These are phyloP conservation scores for Erynnis tages DNA, from an alignment of 2,888 invertebrate genomes.

Conservation along the genomic window DNA sequence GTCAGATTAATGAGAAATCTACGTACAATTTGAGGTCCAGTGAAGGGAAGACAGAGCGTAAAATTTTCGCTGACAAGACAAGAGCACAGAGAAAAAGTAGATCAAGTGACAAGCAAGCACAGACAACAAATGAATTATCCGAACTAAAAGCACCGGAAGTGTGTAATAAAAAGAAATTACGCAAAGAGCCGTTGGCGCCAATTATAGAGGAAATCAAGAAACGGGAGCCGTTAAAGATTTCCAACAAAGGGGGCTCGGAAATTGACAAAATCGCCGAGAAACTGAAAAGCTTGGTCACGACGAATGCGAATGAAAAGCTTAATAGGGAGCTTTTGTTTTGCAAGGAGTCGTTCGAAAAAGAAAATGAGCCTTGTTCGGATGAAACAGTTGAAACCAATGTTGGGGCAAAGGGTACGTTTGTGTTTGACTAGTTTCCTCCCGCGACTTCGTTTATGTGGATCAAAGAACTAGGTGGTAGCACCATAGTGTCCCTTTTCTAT, in stretches of 20 bases:
- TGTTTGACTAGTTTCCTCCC: not conserved
- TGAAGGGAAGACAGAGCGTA: slow-evolving; percentile 61
- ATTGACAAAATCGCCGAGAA: slow-evolving; percentile 76
- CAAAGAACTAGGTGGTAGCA: too few relatives aligned
- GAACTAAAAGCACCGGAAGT: slow-evolving; percentile 28
- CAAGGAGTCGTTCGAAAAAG: slow-evolving; percentile 59
- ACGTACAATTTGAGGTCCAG: slow-evolving; percentile 65
- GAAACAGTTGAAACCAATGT: slow-evolving; percentile 27
- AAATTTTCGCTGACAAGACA: slow-evolving; percentile 51
- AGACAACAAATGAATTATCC: slow-evolving; percentile 13
- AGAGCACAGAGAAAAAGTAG: slow-evolving; percentile 43
- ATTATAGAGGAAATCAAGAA: slow-evolving; percentile 67
- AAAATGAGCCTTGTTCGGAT: slow-evolving; percentile 36
- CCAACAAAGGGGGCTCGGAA: slow-evolving; percentile 53
- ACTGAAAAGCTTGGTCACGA: slow-evolving; percentile 59
- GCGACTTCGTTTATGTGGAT: too few relatives aligned
- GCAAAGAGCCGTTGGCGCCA: slow-evolving; percentile 63
- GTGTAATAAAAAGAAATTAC: slow-evolving; percentile 42
- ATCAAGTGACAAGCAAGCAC: slow-evolving; percentile 31
- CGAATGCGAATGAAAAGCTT: slow-evolving; percentile 49
- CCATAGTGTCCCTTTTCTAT: too few relatives aligned
- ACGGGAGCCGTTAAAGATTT: slow-evolving; percentile 53
- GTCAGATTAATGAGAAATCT: slow-evolving; percentile 50
- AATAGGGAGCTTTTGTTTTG: slow-evolving; percentile 61
- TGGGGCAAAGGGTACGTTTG: slow-evolving; percentile 39